Evolutionary conservation across 2,888 invertebrate species (phyloP), one percentile per base, ranked within the genome.

Genomic region (Steromphala cineraria): DNA sequence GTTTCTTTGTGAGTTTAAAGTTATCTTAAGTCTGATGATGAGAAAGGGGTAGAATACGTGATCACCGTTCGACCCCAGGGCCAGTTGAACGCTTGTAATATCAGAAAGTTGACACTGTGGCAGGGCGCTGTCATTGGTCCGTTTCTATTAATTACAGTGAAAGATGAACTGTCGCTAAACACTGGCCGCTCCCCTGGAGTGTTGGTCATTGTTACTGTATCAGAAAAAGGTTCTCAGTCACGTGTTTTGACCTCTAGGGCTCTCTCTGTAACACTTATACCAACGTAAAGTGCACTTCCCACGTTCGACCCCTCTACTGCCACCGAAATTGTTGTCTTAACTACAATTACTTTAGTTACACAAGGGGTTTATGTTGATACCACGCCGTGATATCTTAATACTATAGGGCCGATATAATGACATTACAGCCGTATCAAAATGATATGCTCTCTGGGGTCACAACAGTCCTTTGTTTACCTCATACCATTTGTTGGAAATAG

Each of bases 111-210:
- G 71, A 71, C 71, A 71, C 71, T 71, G 71, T 71, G 71, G 36
- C 71, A 71, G 36, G 19, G 31, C 40, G 36, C 31, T 19, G 36
- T 36, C 36, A 36, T 36, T 71, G 71, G 31, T 71, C 71, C 46
- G 71, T 17, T 71, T 71, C 56, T 71, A 71, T 71, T 71, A 71
- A 71, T 71, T 71, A 71, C 71, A 71, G 71, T 71, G 71, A 71
- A 71, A 71, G 71, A 71, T 71, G 71, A 71, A 71, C 71, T 71
- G 71, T 71, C 31, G 71, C 71, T 71, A 71, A 71, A 71, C 71
- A 71, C 31, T 71, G 36, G 36, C 36, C 19, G 19, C 40, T 31
- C 36, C 71, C 71, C 71, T n/a, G 40, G 71, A 13, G 71, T 31
- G 71, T 19, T 15, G 40, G 40, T 31, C 71, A 40, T 71, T 71